These are phyloP conservation scores for Coracopsis vasa DNA, from an alignment of 2,113 vertebrate species.

Conservation along the genomic window DNA sequence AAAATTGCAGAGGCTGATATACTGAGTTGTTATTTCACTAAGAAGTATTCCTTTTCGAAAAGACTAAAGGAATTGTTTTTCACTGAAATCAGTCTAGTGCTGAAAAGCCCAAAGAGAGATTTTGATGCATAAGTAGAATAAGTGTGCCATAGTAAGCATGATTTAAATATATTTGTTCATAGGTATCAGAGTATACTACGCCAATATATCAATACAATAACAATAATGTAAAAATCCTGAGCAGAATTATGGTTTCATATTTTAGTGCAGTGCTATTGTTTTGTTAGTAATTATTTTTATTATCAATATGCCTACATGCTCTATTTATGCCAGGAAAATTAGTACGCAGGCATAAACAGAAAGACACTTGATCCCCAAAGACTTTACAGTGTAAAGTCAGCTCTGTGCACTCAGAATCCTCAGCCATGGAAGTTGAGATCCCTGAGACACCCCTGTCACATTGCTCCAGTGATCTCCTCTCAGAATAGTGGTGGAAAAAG, in stretches of 20 bases:
- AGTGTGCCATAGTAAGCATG: not conserved
- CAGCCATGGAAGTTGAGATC: not conserved
- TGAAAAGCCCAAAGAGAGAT: not conserved
- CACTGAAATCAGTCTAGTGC: not conserved
- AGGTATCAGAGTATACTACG: not conserved
- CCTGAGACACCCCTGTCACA: not conserved
- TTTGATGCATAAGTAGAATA: not conserved
- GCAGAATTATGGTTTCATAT: not conserved
- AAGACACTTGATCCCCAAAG: not conserved
- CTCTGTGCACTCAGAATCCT: not conserved
- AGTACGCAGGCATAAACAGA: not conserved
- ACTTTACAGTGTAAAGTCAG: not conserved
- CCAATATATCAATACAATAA: not conserved
- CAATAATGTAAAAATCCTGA: not conserved
- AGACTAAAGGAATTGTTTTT: slow-evolving; percentile 28
- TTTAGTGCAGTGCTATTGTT: not conserved
- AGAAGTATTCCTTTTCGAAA: slow-evolving; percentile 16
- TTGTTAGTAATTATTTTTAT: slow-evolving; percentile 2
- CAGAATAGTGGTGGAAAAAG: not conserved
- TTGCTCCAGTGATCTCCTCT: not conserved
- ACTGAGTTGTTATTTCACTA: slow-evolving; percentile 19
- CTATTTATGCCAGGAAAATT: not conserved
- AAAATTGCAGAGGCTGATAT: slow-evolving; percentile 5
- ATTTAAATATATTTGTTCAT: slow-evolving; percentile 32
- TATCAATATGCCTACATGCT: not conserved